Evolutionary conservation across 2,797 vertebrate species (phyloP).

Genomic region (Pangasius krempfi): DNA sequence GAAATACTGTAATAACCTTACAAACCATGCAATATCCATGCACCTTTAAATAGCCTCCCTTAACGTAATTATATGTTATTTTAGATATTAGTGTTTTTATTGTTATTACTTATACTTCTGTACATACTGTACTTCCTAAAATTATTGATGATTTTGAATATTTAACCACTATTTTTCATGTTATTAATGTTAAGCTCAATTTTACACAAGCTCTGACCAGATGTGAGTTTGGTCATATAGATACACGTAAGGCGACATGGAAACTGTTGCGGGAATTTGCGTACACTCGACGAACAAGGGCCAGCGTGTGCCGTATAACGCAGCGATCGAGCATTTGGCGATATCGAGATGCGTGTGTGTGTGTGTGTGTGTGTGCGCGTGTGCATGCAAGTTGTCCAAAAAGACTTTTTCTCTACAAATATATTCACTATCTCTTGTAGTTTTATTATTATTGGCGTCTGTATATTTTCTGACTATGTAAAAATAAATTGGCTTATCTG

Average conservation of each 20-base stretch:
- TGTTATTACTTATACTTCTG: neutral
- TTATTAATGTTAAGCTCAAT: neutral
- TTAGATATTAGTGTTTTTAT: too few relatives aligned
- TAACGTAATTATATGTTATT: too few relatives aligned
- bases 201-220: neutral
- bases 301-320: neutral
- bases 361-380: neutral
- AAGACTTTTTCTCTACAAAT: neutral
- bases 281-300: neutral
- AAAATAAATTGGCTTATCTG: neutral
- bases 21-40: neutral
- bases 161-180: neutral
- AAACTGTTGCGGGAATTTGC: neutral
- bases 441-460: neutral
- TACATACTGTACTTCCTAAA: neutral
- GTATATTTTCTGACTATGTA: neutral
- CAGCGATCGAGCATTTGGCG: neutral
- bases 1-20: neutral
- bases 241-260: neutral
- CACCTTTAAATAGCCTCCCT: neutral
- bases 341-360: neutral
- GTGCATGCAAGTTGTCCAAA: neutral
- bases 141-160: neutral
- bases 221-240: neutral
- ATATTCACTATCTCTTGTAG: neutral